These are phyloP conservation scores for Harpagifer antarcticus DNA, from an alignment of 2,797 vertebrate genomes.

Conservation along the genomic window DNA sequence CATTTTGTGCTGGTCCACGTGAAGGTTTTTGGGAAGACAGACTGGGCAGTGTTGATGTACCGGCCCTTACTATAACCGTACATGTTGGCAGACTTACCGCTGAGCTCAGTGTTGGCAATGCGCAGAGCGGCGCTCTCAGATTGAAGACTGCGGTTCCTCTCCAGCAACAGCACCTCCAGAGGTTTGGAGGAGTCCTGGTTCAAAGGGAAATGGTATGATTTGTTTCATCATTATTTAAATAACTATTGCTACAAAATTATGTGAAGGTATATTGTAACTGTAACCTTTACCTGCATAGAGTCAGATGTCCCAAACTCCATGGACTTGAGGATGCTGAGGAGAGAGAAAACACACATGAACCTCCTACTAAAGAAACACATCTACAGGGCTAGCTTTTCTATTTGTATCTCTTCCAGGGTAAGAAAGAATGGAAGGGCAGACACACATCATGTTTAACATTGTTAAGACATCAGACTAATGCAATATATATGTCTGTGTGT, in stretches of 20 bases:
- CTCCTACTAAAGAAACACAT: neutral
- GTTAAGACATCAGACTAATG: slow-evolving; percentile 55
- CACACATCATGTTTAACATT: slow-evolving; percentile 43
- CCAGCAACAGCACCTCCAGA: slow-evolving; percentile 96
- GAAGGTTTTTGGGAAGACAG: slow-evolving; percentile 12
- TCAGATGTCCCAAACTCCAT: slow-evolving; percentile 96
- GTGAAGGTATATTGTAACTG: too few relatives aligned
- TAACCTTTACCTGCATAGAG: slow-evolving; percentile 89
- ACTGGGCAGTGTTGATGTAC: slow-evolving; percentile 1
- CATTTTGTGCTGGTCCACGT: slow-evolving; percentile 13
- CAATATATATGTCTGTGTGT: slow-evolving; percentile 42
- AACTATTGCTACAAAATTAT: neutral
- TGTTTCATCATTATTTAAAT: slow-evolving; percentile 9
- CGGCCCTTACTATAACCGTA: neutral
- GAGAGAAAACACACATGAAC: slow-evolving; percentile 12
- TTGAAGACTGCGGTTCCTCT: slow-evolving; percentile 96
- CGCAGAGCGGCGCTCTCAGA: slow-evolving; percentile 95
- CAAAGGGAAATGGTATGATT: slow-evolving; percentile 9
- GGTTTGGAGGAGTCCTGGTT: slow-evolving; percentile 94
- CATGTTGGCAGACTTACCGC: slow-evolving; percentile 87
- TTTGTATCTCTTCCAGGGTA: slow-evolving; percentile 44
- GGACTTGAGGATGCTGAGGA: slow-evolving; percentile 93
- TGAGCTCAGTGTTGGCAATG: slow-evolving; percentile 96
- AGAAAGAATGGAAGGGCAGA: slow-evolving; percentile 27
- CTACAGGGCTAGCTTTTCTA: neutral